A percentile compares a stretch with the other conserved stretches of the same genome.
phyloP scores from a whole-genome alignment of 2,888 invertebrate species.

The Yponomeuta malinellus region DNA sequence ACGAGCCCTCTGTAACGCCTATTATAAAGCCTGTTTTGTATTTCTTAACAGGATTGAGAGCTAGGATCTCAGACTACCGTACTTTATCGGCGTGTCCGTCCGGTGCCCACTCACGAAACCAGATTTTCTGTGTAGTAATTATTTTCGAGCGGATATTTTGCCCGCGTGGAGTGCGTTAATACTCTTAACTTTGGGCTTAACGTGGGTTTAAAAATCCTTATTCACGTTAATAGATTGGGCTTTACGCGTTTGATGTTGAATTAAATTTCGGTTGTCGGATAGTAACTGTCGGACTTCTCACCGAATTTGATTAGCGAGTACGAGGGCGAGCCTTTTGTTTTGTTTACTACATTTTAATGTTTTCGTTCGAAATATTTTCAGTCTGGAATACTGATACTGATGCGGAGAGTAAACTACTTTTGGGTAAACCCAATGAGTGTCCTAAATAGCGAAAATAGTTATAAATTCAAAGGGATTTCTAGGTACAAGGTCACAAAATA shows the following conservation, averaged over 20 bases:
- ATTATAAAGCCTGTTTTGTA: no score
- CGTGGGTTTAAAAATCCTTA: slow-evolving; percentile 14
- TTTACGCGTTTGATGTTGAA: background rate
- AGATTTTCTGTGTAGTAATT: slow-evolving; percentile 49
- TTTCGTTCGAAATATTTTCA: no score
- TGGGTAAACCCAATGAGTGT: no score
- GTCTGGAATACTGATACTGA: no score
- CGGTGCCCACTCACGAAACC: background rate
- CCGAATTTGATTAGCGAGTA: background rate
- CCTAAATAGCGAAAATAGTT: no score
- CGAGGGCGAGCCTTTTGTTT: no score
- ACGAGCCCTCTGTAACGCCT: no score
- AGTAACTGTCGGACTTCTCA: background rate
- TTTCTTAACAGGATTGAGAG: no score
- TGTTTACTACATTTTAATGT: no score
- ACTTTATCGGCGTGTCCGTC: background rate
- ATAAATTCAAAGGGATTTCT: no score
- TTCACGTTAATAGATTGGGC: background rate
- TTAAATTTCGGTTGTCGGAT: background rate
- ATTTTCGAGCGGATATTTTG: slow-evolving; percentile 38
- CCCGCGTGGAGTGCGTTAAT: slow-evolving; percentile 23
- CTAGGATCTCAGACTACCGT: background rate
- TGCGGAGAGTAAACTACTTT: no score
- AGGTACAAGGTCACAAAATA: no score
- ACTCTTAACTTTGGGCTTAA: slow-evolving; percentile 25